These are phyloP conservation scores for Chaenocephalus aceratus DNA, from an alignment of 2,113 vertebrate genomes.

Conservation along the genomic window DNA sequence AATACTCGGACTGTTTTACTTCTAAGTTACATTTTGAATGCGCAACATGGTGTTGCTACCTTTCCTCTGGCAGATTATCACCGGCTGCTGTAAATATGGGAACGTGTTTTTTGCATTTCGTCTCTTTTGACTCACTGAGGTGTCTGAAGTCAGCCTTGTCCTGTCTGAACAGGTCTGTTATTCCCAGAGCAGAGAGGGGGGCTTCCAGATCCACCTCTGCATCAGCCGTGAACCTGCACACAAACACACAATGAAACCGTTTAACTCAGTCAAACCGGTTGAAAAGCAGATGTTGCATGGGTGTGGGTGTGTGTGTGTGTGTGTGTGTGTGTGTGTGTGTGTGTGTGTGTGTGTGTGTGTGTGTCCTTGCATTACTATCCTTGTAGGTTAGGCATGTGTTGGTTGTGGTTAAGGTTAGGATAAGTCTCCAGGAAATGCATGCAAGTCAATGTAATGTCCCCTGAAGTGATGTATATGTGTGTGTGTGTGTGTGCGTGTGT, in stretches of 20 bases:
- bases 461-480: neutral
- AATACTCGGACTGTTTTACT: neutral
- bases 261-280: neutral
- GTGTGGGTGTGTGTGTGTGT: neutral
- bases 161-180: slow-evolving; percentile 91
- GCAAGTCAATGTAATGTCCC: no score
- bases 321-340: no score
- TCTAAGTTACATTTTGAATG: no score
- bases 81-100: no score
- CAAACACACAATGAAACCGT: neutral
- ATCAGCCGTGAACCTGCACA: slow-evolving; percentile 90
- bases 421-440: no score
- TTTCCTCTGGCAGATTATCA: no score
- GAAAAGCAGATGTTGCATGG: neutral
- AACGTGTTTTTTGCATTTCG: no score
- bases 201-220: slow-evolving; percentile 90
- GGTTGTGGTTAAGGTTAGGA: no score
- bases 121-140: slow-evolving; percentile 88
- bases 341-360: no score
- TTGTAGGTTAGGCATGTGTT: no score
- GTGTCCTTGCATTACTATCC: no score
- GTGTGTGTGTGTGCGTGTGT: neutral
- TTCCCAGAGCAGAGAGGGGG: slow-evolving; percentile 88
- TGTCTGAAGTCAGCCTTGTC: slow-evolving; percentile 93
- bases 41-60: no score